These are phyloP conservation scores for Passer montanus DNA, from an alignment of 2,113 vertebrate species.

Conservation along the genomic window DNA sequence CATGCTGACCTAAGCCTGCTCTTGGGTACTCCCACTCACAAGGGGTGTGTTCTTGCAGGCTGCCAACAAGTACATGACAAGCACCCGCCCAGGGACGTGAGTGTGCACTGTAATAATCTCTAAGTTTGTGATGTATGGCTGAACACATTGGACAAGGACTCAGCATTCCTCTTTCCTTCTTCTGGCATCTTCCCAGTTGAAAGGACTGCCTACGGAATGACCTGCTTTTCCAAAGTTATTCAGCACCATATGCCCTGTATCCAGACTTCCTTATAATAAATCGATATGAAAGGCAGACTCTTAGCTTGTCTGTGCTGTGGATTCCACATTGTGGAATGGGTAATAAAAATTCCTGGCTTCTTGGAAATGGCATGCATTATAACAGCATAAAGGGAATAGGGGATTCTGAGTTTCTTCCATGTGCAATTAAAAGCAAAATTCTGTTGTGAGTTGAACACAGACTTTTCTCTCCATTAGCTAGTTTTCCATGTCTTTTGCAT, in stretches of 20 bases:
- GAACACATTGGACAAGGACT: neutral
- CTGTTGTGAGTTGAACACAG: neutral
- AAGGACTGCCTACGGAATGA: neutral
- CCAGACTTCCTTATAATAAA: neutral
- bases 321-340: neutral
- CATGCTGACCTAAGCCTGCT: neutral
- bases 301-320: neutral
- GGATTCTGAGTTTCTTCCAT: neutral
- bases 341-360: neutral
- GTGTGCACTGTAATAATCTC: neutral
- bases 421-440: neutral
- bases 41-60: neutral
- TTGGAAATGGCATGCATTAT: neutral
- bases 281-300: neutral
- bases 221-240: neutral
- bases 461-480: neutral
- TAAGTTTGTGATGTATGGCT: neutral
- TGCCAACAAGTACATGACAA: neutral
- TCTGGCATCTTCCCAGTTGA: neutral
- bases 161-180: neutral
- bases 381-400: neutral
- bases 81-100: rapidly evolving
- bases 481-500: neutral
- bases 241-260: neutral
- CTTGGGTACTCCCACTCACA: too few species aligned